Evolutionary conservation across 1,140 invertebrate species (phyloP).

Genomic region (Brachionus angularis): DNA sequence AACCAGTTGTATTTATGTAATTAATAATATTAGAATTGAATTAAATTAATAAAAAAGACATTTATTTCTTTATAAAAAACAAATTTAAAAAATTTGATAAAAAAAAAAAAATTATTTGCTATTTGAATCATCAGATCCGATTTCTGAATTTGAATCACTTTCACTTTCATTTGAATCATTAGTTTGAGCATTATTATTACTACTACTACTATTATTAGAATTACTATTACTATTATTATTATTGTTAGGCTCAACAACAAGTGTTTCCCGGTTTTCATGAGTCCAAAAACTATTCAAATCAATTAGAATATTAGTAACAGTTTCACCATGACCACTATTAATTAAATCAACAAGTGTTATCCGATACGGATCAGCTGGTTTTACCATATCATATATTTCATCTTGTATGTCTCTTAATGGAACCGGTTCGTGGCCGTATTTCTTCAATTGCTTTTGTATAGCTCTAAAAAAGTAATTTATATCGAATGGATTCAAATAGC

Average conservation of each 20-base stretch:
- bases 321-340: slow-evolving; percentile 78
- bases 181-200: too few species aligned
- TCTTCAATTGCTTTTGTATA: slow-evolving; percentile 78
- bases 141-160: too few species aligned
- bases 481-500: slow-evolving; percentile 81
- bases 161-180: too few species aligned
- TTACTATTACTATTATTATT: neutral
- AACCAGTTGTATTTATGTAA: neutral
- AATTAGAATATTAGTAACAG: slow-evolving; percentile 85
- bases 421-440: slow-evolving; percentile 76
- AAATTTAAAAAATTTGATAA: neutral
- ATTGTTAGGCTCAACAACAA: slow-evolving; percentile 52
- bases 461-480: slow-evolving; percentile 88
- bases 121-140: neutral
- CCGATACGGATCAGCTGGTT: slow-evolving; percentile 73
- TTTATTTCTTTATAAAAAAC: neutral
- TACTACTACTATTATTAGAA: neutral
- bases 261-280: slow-evolving; percentile 82
- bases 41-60: too few species aligned
- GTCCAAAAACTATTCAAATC: slow-evolving; percentile 94
- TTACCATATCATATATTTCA: slow-evolving; percentile 96
- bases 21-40: too few species aligned
- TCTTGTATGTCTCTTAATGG: slow-evolving; percentile 69
- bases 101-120: neutral
- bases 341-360: slow-evolving; percentile 82